Evolutionary conservation across 1,140 invertebrate species (phyloP).

Genomic region (Aplysia californica): DNA sequence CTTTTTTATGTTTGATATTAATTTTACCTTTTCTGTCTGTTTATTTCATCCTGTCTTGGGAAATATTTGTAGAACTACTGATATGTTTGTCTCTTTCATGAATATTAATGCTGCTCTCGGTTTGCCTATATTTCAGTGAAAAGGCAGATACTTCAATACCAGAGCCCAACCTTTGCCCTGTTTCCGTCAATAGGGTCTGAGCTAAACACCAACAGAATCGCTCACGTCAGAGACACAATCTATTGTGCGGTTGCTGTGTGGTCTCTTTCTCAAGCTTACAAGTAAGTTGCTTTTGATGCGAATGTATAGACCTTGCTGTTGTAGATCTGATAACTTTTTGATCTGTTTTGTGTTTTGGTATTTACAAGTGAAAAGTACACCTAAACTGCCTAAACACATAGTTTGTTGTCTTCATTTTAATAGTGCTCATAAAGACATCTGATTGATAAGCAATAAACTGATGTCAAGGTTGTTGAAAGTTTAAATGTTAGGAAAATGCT

Average conservation of each 20-base stretch:
- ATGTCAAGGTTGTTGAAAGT: too few species aligned
- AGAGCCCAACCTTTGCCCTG: conserved; percentile 94
- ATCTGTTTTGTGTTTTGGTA: too few species aligned
- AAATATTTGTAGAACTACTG: not conserved
- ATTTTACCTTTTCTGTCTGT: not conserved
- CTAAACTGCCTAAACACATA: too few species aligned
- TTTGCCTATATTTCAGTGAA: conserved; percentile 78
- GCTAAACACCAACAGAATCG: conserved; percentile 76
- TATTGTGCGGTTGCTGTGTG: conserved; percentile 96
- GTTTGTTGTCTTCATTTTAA: too few species aligned
- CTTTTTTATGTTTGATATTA: not conserved
- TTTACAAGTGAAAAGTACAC: too few species aligned
- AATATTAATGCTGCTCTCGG: not conserved
- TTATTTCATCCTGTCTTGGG: not conserved
- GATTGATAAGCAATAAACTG: too few species aligned
- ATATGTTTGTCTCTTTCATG: not conserved
- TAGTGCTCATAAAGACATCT: too few species aligned
- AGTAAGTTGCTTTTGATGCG: conserved; percentile 70
- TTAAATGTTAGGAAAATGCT: too few species aligned
- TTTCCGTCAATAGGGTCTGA: conserved; percentile 87
- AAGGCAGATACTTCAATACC: conserved; percentile 88
- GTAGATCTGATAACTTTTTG: too few species aligned
- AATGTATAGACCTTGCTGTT: too few species aligned
- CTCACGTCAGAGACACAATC: conserved; percentile 93
- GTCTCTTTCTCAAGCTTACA: conserved; percentile 96